These are phyloP conservation scores for Eledona agricola DNA, from an alignment of 2,888 invertebrate genomes.

Conservation along the genomic window DNA sequence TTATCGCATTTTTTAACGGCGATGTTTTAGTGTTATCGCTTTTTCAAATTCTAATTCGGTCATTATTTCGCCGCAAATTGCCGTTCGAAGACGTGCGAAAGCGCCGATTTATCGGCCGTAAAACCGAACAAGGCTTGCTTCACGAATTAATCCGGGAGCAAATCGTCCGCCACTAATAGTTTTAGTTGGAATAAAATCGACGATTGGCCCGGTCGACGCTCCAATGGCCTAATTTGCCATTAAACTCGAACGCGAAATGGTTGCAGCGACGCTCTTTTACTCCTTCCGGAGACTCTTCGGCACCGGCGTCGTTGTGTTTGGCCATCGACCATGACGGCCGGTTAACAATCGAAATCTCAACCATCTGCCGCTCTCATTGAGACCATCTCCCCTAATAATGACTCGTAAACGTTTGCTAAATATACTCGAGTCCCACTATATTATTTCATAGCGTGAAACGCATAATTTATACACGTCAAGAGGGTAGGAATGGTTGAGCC, in stretches of 20 bases:
- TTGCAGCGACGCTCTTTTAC: too few species aligned
- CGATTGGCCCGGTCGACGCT: constrained; percentile 28
- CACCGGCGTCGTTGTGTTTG: constrained; percentile 55
- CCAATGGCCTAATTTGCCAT: constrained; percentile 62
- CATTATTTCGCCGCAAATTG: constrained; percentile 20
- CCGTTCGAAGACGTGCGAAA: constrained; percentile 27
- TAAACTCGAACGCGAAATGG: constrained; percentile 55
- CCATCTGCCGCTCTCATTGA: constrained; percentile 60
- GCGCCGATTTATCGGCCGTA: constrained; percentile 27
- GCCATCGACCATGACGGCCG: constrained; percentile 60
- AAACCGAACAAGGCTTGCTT: constrained; percentile 28
- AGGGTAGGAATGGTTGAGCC: constrained; percentile 50
- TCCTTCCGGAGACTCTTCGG: constrained; percentile 31
- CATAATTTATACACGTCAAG: constrained; percentile 60
- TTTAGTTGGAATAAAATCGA: constrained; percentile 21
- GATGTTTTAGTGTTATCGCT: constrained; percentile 39
- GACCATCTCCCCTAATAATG: constrained; percentile 54
- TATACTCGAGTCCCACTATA: constrained; percentile 59
- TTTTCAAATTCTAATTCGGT: constrained; percentile 14
- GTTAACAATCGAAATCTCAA: constrained; percentile 59
- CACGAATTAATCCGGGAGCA: constrained; percentile 26
- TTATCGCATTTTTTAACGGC: constrained; percentile 55
- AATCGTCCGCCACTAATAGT: constrained; percentile 28
- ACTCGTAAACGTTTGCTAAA: constrained; percentile 61
- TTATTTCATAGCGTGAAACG: constrained; percentile 59